Conservation (phyloP, 1,140 invertebrate genomes). For the Drosophila seguyi region DNA sequence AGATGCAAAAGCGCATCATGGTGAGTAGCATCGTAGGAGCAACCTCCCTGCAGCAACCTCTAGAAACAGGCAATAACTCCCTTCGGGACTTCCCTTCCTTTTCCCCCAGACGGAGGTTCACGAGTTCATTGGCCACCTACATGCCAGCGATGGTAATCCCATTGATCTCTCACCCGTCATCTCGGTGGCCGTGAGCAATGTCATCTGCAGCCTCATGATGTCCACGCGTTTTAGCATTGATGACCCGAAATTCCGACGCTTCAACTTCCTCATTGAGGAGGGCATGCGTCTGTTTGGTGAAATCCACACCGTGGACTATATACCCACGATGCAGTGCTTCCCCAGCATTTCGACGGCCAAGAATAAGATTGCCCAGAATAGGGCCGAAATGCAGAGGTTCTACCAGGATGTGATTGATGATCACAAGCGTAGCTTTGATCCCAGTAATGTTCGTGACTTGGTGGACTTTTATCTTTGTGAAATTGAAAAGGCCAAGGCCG, state of each 20-base stretch:
- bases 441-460: slow-evolving; percentile 92
- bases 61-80: background rate
- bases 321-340: slow-evolving; percentile 89
- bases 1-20: slow-evolving; percentile 95
- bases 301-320: slow-evolving; percentile 89
- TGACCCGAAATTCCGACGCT: slow-evolving; percentile 90
- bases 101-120: slow-evolving; percentile 90
- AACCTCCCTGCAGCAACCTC: no score
- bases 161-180: slow-evolving; percentile 90
- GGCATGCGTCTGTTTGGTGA: slow-evolving; percentile 94
- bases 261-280: slow-evolving; percentile 94
- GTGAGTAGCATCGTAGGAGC: slow-evolving; percentile 85
- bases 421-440: slow-evolving; percentile 91
- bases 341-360: slow-evolving; percentile 90
- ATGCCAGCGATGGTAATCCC: slow-evolving; percentile 87
- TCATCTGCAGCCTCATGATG: slow-evolving; percentile 96
- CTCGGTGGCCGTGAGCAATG: slow-evolving; percentile 94
- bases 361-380: slow-evolving; percentile 92
- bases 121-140: slow-evolving; percentile 89
- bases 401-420: slow-evolving; percentile 93
- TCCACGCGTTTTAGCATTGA: slow-evolving; percentile 92
- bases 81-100: no score
- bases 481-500: slow-evolving; percentile 92
- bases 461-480: slow-evolving; percentile 94
- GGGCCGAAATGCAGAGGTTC: slow-evolving; percentile 93